phyloP scores from a whole-genome alignment of 2,113 vertebrate species.

The Porphyrio hochstetteri region DNA sequence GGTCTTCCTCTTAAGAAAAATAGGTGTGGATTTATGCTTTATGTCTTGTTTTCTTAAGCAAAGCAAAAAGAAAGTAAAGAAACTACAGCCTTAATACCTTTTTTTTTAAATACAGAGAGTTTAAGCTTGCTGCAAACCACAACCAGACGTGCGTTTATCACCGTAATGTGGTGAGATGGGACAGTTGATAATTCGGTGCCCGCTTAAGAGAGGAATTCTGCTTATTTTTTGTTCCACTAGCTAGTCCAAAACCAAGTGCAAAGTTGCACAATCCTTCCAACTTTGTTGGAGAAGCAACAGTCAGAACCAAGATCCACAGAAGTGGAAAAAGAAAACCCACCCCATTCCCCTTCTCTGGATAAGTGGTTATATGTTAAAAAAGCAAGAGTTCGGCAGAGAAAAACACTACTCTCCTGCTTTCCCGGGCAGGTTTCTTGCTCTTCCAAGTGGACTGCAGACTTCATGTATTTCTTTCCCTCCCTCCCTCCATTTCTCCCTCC shows the following conservation, averaged over 20 bases:
- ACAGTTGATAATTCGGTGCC: conserved; percentile 42
- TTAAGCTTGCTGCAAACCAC: neutral
- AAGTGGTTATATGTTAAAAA: conserved; percentile 8
- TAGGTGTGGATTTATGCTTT: neutral
- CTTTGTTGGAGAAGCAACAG: neutral
- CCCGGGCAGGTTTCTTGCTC: conserved; percentile 7
- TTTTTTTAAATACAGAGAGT: neutral
- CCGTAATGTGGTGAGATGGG: neutral
- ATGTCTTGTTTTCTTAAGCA: neutral
- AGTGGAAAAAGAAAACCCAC: neutral
- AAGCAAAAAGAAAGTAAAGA: neutral
- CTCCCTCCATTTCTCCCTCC: neutral
- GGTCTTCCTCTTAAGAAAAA: neutral
- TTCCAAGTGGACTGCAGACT: conserved; percentile 35
- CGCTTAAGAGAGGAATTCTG: conserved; percentile 62
- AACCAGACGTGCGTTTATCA: conserved; percentile 22
- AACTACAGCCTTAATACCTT: neutral
- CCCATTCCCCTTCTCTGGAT: conserved; percentile 3
- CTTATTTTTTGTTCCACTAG: conserved; percentile 55
- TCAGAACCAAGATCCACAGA: conserved; percentile 3
- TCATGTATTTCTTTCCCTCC: neutral
- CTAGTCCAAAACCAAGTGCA: conserved; percentile 36
- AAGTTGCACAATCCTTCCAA: conserved; percentile 59
- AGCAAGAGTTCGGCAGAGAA: neutral
- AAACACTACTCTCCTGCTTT: neutral